These are phyloP conservation scores for Tenualosa thibaudeaui DNA, from an alignment of 2,797 vertebrate species.

Conservation along the genomic window DNA sequence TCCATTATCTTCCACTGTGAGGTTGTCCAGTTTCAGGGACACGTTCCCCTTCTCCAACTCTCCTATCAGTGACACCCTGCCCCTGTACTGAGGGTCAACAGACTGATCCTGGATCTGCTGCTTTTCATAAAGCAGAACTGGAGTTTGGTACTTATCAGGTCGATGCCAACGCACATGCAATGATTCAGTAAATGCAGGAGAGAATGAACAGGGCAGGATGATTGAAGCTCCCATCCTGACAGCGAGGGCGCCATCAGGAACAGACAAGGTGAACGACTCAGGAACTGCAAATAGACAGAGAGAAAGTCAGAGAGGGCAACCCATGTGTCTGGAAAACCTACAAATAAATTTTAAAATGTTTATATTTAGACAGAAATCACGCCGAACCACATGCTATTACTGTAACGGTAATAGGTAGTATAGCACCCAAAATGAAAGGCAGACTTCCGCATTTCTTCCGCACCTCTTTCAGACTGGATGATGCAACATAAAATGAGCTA, in stretches of 20 bases:
- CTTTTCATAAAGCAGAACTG: conserved; percentile 34
- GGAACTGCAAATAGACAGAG: neutral
- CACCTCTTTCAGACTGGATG: too few species aligned
- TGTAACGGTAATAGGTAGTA: too few species aligned
- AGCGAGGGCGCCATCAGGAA: conserved; percentile 18
- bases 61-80: conserved; percentile 38
- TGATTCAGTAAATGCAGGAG: neutral
- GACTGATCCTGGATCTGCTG: neutral
- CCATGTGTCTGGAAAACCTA: neutral
- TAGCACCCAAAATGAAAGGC: too few species aligned
- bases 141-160: neutral
- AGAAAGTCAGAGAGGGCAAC: neutral
- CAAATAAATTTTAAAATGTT: neutral
- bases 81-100: conserved; percentile 34
- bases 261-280: conserved; percentile 29
- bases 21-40: conserved; percentile 39
- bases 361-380: too few species aligned
- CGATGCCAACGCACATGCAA: conserved; percentile 42
- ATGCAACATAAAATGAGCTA: too few species aligned
- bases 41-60: conserved; percentile 31
- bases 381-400: too few species aligned
- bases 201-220: conserved; percentile 34
- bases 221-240: conserved; percentile 18
- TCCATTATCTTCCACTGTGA: conserved; percentile 32
- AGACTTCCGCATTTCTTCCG: too few species aligned